Evolutionary conservation across 2,113 vertebrate species (phyloP).

Genomic region (Sebastes schlegelii): DNA sequence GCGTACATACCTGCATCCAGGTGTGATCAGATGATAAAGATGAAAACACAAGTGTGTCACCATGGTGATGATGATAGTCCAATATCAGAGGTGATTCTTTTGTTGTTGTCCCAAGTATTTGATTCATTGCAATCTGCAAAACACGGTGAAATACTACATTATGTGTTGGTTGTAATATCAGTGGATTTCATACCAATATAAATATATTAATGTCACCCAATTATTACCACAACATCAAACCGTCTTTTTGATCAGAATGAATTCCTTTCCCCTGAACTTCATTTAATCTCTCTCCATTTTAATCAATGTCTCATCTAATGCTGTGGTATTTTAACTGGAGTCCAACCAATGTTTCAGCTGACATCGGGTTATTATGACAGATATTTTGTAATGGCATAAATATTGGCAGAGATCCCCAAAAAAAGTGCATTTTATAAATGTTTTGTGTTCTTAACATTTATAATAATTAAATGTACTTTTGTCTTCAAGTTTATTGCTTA

Average conservation of each 20-base stretch:
- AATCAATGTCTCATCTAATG: neutral
- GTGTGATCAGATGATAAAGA: neutral
- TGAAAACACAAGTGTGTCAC: neutral
- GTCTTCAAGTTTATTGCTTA: neutral
- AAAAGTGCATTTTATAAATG: neutral
- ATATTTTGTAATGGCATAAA: neutral
- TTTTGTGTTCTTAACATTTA: neutral
- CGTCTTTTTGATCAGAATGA: neutral
- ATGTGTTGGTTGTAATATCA: neutral
- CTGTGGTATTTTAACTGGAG: constrained; percentile 29
- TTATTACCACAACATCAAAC: neutral
- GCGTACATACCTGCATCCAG: too few species aligned
- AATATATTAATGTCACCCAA: neutral
- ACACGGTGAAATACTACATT: neutral
- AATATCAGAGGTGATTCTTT: neutral
- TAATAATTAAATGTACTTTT: neutral
- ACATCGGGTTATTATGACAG: neutral
- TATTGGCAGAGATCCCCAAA: neutral
- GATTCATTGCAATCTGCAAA: neutral
- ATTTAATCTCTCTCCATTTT: neutral
- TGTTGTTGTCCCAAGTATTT: neutral
- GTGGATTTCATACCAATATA: neutral
- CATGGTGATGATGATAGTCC: neutral
- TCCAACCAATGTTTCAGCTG: neutral
- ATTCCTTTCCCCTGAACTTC: constrained; percentile 1